Percentiles rank a stretch among this genome's conserved stretches.
phyloP scores from a whole-genome alignment of 2,113 vertebrate species.

The Oreotrochilus melanogaster region DNA sequence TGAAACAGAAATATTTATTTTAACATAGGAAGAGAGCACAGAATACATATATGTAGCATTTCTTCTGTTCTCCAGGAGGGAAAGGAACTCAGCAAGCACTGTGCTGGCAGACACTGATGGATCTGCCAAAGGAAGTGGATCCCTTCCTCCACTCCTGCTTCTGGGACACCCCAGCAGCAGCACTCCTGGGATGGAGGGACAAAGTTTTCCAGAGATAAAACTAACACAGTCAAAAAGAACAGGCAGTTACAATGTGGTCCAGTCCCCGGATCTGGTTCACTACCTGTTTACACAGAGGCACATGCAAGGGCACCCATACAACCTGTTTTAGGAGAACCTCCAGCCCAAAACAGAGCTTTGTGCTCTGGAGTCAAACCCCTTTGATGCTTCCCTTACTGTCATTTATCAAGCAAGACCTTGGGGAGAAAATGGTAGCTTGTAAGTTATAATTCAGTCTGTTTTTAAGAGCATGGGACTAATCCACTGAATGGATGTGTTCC shows the following conservation, averaged over 20 bases:
- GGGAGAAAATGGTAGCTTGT: background rate
- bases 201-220: background rate
- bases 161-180: background rate
- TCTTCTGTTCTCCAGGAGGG: background rate
- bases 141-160: background rate
- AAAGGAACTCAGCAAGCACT: background rate
- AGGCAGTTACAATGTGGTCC: background rate
- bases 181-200: background rate
- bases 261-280: background rate
- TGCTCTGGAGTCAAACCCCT: background rate
- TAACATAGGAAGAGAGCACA: background rate
- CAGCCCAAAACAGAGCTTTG: background rate
- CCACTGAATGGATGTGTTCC: background rate
- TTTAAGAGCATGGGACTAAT: background rate
- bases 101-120: background rate
- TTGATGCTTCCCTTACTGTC: background rate
- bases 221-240: background rate
- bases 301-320: fast-evolving
- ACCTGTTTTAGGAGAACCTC: background rate
- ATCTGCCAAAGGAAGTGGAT: background rate
- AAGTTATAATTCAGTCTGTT: background rate
- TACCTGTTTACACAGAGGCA: background rate
- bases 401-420: background rate
- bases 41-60: background rate
- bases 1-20: conserved; percentile 37